phyloP scores from a whole-genome alignment of 1,140 invertebrate genomes.

The Drosophila tristis region DNA sequence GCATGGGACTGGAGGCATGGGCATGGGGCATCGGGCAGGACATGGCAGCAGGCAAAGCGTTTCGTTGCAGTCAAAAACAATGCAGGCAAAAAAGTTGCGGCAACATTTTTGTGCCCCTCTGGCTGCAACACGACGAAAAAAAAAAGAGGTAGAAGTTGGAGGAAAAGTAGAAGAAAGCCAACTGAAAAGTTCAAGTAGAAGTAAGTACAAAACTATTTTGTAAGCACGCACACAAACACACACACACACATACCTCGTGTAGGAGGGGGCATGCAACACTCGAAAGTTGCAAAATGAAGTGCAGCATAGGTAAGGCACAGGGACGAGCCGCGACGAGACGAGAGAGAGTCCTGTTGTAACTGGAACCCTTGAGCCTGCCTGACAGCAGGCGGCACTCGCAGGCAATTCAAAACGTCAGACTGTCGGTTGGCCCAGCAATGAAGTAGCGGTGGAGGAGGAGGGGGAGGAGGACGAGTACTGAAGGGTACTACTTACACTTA shows the following conservation, averaged over 20 bases:
- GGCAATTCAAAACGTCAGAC: slow-evolving; percentile 69
- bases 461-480: too few species aligned
- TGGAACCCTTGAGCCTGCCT: slow-evolving; percentile 50
- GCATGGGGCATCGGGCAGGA: not conserved
- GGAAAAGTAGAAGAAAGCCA: slow-evolving; percentile 51
- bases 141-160: slow-evolving; percentile 1
- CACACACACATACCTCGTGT: slow-evolving; percentile 19
- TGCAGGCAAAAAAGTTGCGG: slow-evolving; percentile 76
- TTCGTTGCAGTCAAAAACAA: slow-evolving; percentile 75
- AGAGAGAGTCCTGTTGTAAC: slow-evolving; percentile 34
- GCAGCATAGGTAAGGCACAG: slow-evolving; percentile 62
- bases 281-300: slow-evolving; percentile 77
- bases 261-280: slow-evolving; percentile 53
- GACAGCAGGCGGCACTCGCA: slow-evolving; percentile 66
- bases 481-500: slow-evolving; percentile 1
- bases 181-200: slow-evolving; percentile 77
- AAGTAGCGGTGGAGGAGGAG: not conserved
- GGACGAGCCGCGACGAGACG: slow-evolving; percentile 27
- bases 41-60: slow-evolving; percentile 1
- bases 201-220: slow-evolving; percentile 81
- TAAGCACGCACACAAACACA: slow-evolving; percentile 60
- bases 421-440: slow-evolving; percentile 16
- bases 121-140: slow-evolving; percentile 6
- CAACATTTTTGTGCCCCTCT: slow-evolving; percentile 59
- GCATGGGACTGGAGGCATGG: not conserved